A percentile compares a stretch with the other conserved stretches of the same genome.
Conservation (phyloP, 64 coral and sea anemone species). For the Dendrophyllia cribrosa region DNA sequence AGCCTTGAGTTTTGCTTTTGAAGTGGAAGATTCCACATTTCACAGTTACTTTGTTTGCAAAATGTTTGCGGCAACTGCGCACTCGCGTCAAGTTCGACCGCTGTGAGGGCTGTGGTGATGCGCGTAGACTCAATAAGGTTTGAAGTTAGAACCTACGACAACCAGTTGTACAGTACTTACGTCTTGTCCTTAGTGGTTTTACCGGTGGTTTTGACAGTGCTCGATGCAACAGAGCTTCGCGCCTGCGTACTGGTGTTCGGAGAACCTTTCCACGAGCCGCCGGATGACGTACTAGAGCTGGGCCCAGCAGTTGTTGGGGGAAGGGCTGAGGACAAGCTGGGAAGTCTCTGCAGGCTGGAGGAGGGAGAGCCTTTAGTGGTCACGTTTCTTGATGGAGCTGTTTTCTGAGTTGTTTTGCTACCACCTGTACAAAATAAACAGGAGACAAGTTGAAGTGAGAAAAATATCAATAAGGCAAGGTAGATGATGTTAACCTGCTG, state of each 20-base stretch:
- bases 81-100: too few species aligned
- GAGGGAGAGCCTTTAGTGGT: constrained; percentile 53
- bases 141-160: not conserved
- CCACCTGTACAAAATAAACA: not conserved
- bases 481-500: too few species aligned
- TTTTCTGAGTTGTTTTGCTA: constrained; percentile 20
- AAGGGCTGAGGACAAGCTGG: constrained; percentile 60
- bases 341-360: constrained; percentile 64
- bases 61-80: too few species aligned
- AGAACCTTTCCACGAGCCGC: not conserved
- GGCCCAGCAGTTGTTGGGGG: constrained; percentile 9
- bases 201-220: not conserved
- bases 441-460: not conserved
- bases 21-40: too few species aligned
- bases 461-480: not conserved
- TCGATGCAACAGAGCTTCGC: not conserved
- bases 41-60: too few species aligned
- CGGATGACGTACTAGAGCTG: not conserved
- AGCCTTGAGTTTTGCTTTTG: too few species aligned
- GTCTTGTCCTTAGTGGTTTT: constrained; percentile 30
- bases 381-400: not conserved
- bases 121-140: too few species aligned
- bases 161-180: not conserved
- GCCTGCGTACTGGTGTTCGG: not conserved
- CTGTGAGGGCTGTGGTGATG: too few species aligned